phyloP scores from a whole-genome alignment of 2,113 vertebrate species.

The Oryzias woworae region DNA sequence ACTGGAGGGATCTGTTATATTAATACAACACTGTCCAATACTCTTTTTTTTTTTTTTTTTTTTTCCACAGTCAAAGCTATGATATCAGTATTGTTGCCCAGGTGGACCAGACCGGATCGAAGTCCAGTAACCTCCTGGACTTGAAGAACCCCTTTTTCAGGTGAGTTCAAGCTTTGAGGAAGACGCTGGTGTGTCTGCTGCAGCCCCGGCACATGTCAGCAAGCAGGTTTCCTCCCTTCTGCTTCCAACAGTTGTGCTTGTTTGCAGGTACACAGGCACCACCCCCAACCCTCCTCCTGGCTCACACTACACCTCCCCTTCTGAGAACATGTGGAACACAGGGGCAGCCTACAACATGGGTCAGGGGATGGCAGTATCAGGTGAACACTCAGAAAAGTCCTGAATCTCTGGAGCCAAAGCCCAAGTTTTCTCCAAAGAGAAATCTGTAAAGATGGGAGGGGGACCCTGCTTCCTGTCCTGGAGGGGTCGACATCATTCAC shows the following conservation, averaged over 20 bases:
- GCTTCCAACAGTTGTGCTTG: constrained; percentile 8
- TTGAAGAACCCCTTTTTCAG: constrained; percentile 97
- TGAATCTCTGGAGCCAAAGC: not conserved
- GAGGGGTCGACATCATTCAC: too few relatives aligned
- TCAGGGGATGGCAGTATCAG: constrained; percentile 87
- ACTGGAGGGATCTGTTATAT: not conserved
- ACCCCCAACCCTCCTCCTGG: constrained; percentile 89
- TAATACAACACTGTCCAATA: not conserved
- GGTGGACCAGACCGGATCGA: constrained; percentile 96
- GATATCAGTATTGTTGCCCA: constrained; percentile 97
- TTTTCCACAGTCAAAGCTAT: constrained; percentile 87
- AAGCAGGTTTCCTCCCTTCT: not conserved
- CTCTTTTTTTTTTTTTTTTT: not conserved
- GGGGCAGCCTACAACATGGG: constrained; percentile 85
- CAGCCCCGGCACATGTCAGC: not conserved
- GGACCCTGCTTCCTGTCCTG: too few relatives aligned
- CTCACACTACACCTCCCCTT: constrained; percentile 91
- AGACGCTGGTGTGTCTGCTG: not conserved
- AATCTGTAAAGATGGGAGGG: not conserved
- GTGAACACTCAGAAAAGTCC: constrained; percentile 67
- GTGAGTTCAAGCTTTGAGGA: constrained; percentile 62
- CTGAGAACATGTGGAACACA: constrained; percentile 94
- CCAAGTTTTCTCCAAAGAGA: not conserved
- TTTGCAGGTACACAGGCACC: constrained; percentile 87
- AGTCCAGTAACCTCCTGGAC: constrained; percentile 93